Conservation (phyloP, 2,113 vertebrate species). For the Muntiacus muntjak region DNA sequence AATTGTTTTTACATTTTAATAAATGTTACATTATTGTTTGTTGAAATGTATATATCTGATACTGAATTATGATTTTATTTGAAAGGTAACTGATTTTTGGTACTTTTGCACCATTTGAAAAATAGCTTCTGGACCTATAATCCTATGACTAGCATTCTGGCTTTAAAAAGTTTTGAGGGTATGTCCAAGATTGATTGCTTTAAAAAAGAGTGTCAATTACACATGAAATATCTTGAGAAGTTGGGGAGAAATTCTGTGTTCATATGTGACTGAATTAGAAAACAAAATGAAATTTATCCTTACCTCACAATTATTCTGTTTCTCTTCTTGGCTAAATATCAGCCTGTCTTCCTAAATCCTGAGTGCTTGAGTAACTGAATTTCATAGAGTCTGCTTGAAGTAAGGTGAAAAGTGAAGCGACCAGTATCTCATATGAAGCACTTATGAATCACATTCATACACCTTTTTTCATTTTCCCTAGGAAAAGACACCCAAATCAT, state of each 20-base stretch:
- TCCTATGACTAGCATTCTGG: background rate
- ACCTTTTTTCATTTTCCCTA: background rate
- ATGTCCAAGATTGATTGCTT: background rate
- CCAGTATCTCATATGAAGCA: background rate
- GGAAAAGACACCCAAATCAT: background rate
- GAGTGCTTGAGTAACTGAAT: background rate
- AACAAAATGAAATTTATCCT: slow-evolving; percentile 21
- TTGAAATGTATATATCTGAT: background rate
- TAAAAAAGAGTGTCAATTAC: background rate
- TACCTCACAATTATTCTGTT: background rate
- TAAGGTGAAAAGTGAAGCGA: background rate
- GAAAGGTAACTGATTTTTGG: background rate
- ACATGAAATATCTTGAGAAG: slow-evolving; percentile 4
- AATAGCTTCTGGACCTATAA: background rate
- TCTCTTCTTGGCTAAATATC: background rate
- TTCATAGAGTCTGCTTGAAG: background rate
- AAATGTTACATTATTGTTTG: background rate
- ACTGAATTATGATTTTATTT: slow-evolving; percentile 26
- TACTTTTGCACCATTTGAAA: background rate
- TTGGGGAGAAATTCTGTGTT: slow-evolving; percentile 7
- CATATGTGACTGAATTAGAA: background rate
- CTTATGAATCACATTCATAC: background rate
- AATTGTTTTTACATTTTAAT: slow-evolving; percentile 7
- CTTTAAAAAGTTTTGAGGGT: slow-evolving; percentile 19
- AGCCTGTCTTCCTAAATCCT: background rate